Evolutionary conservation across 2,888 invertebrate genomes (phyloP), one percentile per base, ranked within the genome.

Genomic region (Marasmarcha lunaedactyla): DNA sequence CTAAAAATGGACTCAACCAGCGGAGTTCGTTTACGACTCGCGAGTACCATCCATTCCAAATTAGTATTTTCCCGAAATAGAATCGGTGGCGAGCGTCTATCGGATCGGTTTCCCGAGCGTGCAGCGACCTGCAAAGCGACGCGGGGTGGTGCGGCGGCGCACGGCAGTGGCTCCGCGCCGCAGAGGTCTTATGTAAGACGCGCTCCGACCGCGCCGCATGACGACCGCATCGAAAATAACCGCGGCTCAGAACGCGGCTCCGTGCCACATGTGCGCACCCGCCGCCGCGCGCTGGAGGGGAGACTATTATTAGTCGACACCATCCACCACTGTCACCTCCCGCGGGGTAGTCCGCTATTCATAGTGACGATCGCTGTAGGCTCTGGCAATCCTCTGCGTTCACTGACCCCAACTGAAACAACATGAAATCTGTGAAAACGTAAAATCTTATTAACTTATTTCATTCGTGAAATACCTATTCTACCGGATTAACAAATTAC

Each of bases 11-110:
- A 81, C 63, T 71, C 81, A 70, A 72, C 74, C 71, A 72, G 59
- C 69, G 77, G 79, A 73, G 76, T 76, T 78, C 71, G 77, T 77
- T 78, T 74, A 70, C 76, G 71, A 71, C 64, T 72, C 73, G 72
- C 74, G 74, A 76, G 81, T 77, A 76, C 78, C 77, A 78, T 78
- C 79, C 78, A 77, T 78, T 88, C 90, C 90, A 90, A 90, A 90
- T 90, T 90, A 89, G 90, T 90, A 90, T 90, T 89, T 89, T 89
- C 89, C 87, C 87, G 86, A 90, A 90, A 90, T 88, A 88, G 78
- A 71, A 53, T 61, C 77, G 84, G 70, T 81, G 83, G 79, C 83
- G 77, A 55, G 73, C 77, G 77, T 72, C 70, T 69, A 70, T 68
- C 83, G 79, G 81, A 78, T 79, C 79, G 74, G 79, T 78, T 81